A percentile compares a stretch with the other conserved stretches of the same genome.
phyloP scores from a whole-genome alignment of 2,113 vertebrate genomes.

The Crotalus horridus region DNA sequence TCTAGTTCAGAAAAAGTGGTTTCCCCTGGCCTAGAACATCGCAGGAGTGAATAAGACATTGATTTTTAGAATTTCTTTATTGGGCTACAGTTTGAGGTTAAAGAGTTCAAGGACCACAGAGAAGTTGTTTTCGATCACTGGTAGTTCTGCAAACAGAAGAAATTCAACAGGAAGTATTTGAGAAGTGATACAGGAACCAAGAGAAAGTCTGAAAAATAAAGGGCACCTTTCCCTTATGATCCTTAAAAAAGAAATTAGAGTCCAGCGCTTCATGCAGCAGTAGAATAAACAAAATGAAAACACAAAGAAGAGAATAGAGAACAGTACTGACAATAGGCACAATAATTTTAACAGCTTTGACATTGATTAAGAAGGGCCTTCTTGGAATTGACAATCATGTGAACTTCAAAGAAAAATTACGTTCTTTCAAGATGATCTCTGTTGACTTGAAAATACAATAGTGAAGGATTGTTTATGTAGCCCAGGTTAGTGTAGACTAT shows the following conservation, averaged over 20 bases:
- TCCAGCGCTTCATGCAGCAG: neutral
- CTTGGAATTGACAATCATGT: neutral
- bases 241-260: conserved; percentile 21
- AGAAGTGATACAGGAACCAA: conserved; percentile 68
- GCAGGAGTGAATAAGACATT: conserved; percentile 48
- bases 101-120: conserved; percentile 58
- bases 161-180: conserved; percentile 60
- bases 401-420: neutral
- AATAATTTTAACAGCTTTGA: neutral
- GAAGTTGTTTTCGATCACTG: conserved; percentile 52
- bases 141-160: conserved; percentile 58
- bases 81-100: conserved; percentile 44
- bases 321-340: neutral
- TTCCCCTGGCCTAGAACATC: conserved; percentile 12
- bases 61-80: conserved; percentile 61
- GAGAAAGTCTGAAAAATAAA: conserved; percentile 48
- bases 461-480: neutral
- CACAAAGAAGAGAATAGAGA: neutral
- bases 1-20: neutral
- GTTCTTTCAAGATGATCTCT: neutral
- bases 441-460: neutral
- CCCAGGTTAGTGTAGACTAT: neutral
- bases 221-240: conserved; percentile 34
- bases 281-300: neutral
- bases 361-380: neutral